Percentiles rank a stretch among this genome's conserved stretches.
Conservation (phyloP, 1,140 invertebrate species). For the Radopholus similis region DNA sequence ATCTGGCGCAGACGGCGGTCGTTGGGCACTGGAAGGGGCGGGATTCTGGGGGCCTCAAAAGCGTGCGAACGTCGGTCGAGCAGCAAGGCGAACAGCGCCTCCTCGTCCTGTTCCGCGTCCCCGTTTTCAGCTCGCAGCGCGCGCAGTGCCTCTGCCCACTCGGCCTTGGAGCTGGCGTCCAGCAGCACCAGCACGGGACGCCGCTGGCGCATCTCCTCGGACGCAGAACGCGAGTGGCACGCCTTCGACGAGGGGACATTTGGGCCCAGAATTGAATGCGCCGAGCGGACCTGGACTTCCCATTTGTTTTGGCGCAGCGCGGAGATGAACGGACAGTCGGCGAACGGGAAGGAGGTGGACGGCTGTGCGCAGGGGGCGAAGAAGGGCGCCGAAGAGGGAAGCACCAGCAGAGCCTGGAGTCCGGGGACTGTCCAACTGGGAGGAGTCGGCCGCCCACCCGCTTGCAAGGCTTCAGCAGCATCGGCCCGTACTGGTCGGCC, state of each 20-base stretch:
- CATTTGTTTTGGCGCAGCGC: conserved; percentile 1
- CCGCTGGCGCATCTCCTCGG: neutral
- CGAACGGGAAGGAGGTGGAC: neutral
- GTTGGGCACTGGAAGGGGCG: conserved; percentile 2
- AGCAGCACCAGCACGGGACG: conserved; percentile 11
- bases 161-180: no score
- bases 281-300: conserved; percentile 4
- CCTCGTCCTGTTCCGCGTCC: neutral
- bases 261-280: neutral
- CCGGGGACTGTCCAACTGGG: neutral
- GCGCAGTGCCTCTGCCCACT: no score
- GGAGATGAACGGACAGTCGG: conserved; percentile 2
- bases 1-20: conserved; percentile 1
- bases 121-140: no score
- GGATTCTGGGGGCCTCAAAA: neutral
- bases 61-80: neutral
- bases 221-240: neutral
- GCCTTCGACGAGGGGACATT: neutral
- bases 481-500: conserved; percentile 19
- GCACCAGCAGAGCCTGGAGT: conserved; percentile 9
- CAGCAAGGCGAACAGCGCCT: neutral
- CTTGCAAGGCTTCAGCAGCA: conserved; percentile 18
- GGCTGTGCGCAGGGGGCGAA: neutral
- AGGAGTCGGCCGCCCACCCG: neutral
- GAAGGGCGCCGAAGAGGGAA: neutral